These are phyloP conservation scores for Zosterops lateralis DNA, from an alignment of 2,113 vertebrate species.

Conservation along the genomic window DNA sequence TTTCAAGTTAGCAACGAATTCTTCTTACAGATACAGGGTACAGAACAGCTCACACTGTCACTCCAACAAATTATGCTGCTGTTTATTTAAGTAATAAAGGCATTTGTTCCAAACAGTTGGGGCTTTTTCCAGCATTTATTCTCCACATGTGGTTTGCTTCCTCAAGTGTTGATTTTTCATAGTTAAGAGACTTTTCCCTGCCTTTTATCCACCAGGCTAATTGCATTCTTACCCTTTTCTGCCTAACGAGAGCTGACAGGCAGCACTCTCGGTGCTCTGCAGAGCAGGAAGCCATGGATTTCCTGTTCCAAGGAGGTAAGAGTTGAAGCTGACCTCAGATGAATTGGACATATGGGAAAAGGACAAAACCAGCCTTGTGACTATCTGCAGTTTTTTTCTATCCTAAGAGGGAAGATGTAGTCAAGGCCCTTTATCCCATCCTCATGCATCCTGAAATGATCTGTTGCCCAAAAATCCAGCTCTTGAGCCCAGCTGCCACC, in stretches of 20 bases:
- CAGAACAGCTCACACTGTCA: neutral
- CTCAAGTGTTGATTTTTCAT: conserved; percentile 51
- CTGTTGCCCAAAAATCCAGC: neutral
- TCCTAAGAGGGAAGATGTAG: neutral
- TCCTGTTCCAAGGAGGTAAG: conserved; percentile 31
- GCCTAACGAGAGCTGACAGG: neutral
- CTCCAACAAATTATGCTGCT: neutral
- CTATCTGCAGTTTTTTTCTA: neutral
- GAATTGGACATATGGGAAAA: neutral
- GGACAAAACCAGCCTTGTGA: conserved; percentile 2
- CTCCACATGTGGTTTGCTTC: conserved; percentile 54
- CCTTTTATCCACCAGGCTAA: conserved; percentile 52
- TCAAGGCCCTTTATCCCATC: neutral
- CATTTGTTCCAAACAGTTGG: conserved; percentile 37
- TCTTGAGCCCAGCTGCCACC: neutral
- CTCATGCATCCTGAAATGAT: neutral
- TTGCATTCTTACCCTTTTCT: conserved; percentile 25
- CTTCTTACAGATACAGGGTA: neutral
- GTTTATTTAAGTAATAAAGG: conserved; percentile 45
- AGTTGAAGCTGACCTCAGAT: neutral
- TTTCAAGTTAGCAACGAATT: neutral
- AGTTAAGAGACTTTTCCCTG: conserved; percentile 37
- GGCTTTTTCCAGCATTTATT: conserved; percentile 37
- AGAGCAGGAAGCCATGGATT: conserved; percentile 5
- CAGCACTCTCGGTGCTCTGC: neutral